These are phyloP conservation scores for Pocota personata DNA, from an alignment of 2,888 invertebrate genomes.

Conservation along the genomic window DNA sequence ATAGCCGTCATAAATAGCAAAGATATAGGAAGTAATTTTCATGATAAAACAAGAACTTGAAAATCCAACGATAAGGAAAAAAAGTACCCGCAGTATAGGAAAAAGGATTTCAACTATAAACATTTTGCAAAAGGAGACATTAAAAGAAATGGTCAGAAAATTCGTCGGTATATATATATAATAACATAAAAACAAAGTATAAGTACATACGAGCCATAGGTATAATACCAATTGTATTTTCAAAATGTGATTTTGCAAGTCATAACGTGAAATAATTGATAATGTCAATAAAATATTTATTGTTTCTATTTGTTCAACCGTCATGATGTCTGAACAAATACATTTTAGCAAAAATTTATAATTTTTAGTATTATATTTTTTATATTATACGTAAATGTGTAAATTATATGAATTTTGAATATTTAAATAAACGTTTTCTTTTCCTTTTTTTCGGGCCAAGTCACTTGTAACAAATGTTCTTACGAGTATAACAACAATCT, in stretches of 20 bases:
- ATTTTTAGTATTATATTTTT: background rate
- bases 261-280: constrained; percentile 13
- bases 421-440: no score
- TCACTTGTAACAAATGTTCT: no score
- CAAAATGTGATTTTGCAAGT: constrained; percentile 10
- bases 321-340: background rate
- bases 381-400: no score
- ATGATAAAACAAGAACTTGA: background rate
- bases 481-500: background rate
- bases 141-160: background rate
- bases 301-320: background rate
- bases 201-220: no score
- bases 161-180: no score
- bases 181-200: no score
- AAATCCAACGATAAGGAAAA: background rate
- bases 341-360: background rate
- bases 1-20: background rate
- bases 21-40: constrained; percentile 4
- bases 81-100: background rate
- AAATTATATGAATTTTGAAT: background rate
- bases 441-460: no score
- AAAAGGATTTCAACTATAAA: no score
- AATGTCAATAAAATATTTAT: constrained; percentile 2
- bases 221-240: background rate
- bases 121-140: no score